These are phyloP conservation scores for Blastobasis lacticolella DNA, from an alignment of 2,888 invertebrate genomes.

Conservation along the genomic window DNA sequence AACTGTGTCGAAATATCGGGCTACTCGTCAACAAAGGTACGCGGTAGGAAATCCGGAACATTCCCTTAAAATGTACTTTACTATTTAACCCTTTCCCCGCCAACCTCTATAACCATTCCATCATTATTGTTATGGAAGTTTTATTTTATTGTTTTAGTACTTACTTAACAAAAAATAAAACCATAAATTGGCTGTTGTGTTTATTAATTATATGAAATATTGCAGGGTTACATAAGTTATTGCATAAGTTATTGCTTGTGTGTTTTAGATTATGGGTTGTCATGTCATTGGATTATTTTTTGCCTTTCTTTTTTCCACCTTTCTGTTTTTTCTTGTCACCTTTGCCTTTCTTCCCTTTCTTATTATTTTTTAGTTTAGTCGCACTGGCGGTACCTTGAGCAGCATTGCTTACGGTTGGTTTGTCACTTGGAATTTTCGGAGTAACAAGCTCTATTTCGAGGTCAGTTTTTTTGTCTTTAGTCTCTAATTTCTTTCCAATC, in stretches of 20 bases:
- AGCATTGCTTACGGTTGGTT: slow-evolving; percentile 24
- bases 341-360: slow-evolving; percentile 20
- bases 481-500: slow-evolving; percentile 64
- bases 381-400: slow-evolving; percentile 40
- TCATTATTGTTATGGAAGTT: no score
- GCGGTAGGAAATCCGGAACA: no score
- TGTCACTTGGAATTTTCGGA: slow-evolving; percentile 44
- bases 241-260: not conserved
- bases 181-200: no score
- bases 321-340: slow-evolving; percentile 19
- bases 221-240: not conserved
- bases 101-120: no score
- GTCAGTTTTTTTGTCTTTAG: slow-evolving; percentile 61
- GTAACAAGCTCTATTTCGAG: slow-evolving; percentile 64
- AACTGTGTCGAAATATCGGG: no score
- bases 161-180: no score
- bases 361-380: slow-evolving; percentile 24
- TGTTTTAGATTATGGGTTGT: not conserved
- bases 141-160: no score
- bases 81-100: no score
- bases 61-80: no score
- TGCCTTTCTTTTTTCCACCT: slow-evolving; percentile 21
- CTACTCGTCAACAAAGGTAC: no score
- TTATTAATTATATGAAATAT: not conserved
- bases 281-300: slow-evolving; percentile 14